Evolutionary conservation across 2,113 vertebrate species (phyloP).

Genomic region (Notarius quadriscutis): DNA sequence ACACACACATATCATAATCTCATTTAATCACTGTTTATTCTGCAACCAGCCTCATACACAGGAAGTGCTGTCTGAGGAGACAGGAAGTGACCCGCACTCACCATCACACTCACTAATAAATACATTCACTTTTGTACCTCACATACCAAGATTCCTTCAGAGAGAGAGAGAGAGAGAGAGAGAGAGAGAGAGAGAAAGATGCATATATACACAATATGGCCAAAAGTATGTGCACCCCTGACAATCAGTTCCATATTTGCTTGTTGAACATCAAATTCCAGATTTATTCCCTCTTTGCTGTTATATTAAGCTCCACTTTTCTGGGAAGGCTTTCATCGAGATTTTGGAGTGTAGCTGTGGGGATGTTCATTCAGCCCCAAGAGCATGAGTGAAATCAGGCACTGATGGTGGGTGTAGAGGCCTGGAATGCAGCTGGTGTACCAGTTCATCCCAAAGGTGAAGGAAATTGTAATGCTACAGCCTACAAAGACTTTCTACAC

Average conservation of each 20-base stretch:
- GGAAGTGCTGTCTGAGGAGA: conserved; percentile 6
- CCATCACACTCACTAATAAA: not conserved
- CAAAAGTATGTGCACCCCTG: too few relatives aligned
- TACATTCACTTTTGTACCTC: not conserved
- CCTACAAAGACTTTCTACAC: too few relatives aligned
- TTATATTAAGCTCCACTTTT: too few relatives aligned
- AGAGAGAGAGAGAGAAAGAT: not conserved
- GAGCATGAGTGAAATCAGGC: not conserved
- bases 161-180: not conserved
- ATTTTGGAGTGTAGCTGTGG: too few relatives aligned
- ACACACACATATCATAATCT: conserved; percentile 11
- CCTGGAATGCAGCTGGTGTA: too few relatives aligned
- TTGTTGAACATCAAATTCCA: too few relatives aligned
- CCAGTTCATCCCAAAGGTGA: not conserved
- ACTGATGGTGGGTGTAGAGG: too few relatives aligned
- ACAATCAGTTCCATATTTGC: too few relatives aligned
- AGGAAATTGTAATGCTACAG: too few relatives aligned
- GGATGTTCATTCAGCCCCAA: too few relatives aligned
- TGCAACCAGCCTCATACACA: not conserved
- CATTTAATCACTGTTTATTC: conserved; percentile 13
- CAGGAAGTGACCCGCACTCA: not conserved
- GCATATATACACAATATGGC: not conserved
- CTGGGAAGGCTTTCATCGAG: too few relatives aligned
- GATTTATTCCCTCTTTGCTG: too few relatives aligned
- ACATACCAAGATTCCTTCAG: not conserved